These are phyloP conservation scores for Palythoa grandiflora DNA, from an alignment of 92 coral and sea anemone species.

Conservation along the genomic window DNA sequence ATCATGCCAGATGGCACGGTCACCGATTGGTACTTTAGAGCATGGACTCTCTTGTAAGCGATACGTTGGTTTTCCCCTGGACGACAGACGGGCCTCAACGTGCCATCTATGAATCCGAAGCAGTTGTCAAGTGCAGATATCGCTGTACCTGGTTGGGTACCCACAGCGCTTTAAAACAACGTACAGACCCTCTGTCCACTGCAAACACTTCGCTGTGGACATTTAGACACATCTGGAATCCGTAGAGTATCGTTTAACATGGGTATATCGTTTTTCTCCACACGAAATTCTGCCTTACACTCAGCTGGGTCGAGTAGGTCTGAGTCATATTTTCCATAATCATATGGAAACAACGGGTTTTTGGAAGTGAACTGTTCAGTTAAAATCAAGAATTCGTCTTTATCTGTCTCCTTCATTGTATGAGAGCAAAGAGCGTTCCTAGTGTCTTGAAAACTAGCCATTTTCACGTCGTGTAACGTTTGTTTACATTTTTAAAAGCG, in stretches of 20 bases:
- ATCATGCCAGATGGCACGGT: constrained; percentile 4
- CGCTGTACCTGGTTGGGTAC: constrained; percentile 16
- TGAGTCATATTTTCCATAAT: neutral
- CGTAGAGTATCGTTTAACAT: neutral
- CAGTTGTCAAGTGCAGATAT: constrained; percentile 15
- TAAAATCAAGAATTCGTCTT: constrained; percentile 6
- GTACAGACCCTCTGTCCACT: neutral
- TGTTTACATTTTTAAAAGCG: constrained; percentile 10
- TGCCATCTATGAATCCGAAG: neutral
- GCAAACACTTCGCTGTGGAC: constrained; percentile 22
- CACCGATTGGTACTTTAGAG: constrained; percentile 8
- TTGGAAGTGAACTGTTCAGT: neutral
- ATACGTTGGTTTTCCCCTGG: constrained; percentile 15
- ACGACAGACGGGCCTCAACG: neutral
- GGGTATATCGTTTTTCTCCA: constrained; percentile 1
- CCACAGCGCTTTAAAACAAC: constrained; percentile 14
- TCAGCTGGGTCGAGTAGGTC: neutral
- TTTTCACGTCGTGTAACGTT: neutral
- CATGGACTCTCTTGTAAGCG: neutral
- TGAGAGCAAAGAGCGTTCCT: constrained; percentile 10
- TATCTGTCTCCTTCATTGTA: neutral
- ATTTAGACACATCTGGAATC: neutral
- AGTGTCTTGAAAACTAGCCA: constrained; percentile 3
- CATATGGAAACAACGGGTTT: constrained; percentile 1
- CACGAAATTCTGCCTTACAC: constrained; percentile 19